Evolutionary conservation across 1,140 invertebrate genomes (phyloP), one percentile per base, ranked within the genome.

Genomic region (Drosophila biarmipes): DNA sequence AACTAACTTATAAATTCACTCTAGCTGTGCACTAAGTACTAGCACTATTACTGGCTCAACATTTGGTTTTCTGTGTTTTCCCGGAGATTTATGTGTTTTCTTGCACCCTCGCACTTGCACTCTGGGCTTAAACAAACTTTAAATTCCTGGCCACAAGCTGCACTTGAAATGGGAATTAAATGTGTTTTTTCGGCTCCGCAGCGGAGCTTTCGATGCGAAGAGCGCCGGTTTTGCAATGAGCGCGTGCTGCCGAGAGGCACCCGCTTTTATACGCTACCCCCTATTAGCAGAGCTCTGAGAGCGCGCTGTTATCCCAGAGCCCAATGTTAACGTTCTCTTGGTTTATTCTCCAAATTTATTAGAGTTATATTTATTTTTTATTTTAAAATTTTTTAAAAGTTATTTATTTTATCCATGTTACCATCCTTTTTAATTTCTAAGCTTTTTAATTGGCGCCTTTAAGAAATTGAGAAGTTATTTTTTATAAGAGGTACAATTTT

Each of bases 151-250:
- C 40, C 40, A 19, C 40, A 43, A 43, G 40, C 40, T 43, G 79
- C 74, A 87, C 79, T 76, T 74, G 58, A 69, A 56, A 42, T 56
- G 42, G 52, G 51, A 69, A 48, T 64, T 4, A 55, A 66, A 21
- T 43, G n/a, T 52, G 12, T 61, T 54, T 62, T 54, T 40, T 73
- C 46, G 35, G 67, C 67, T 71, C 31, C 37, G 49, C 53, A 71
- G 45, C 53, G 31, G 31, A 74, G 58, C 51, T 74, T 74, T 71
- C n/a, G 10, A 12, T 73, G 52, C 59, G 61, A 75, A 54, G 61
- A 81, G 78, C 82, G 56, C 81, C 78, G 84, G 80, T 81, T 76
- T 73, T 73, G 24, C 61, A 62, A 73, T 53, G 63, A 67, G 63
- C 57, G 34, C 43, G 34, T 24, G 10, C 29, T 34, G 29, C 19